These are phyloP conservation scores for Forbesichthys agassizii DNA, from an alignment of 2,113 vertebrate species.

Conservation along the genomic window DNA sequence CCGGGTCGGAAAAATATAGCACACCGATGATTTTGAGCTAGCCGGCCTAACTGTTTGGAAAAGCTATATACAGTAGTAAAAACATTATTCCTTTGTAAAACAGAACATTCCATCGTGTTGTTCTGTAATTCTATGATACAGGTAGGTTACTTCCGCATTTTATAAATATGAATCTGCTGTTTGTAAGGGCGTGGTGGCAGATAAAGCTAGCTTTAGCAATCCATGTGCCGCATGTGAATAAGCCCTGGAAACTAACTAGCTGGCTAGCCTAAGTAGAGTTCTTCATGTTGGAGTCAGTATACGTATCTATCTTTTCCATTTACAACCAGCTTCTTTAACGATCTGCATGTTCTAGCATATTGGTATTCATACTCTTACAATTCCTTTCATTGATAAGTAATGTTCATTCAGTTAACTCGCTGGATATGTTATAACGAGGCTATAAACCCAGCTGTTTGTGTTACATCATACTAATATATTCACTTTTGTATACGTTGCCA, in stretches of 20 bases:
- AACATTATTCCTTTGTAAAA: background rate
- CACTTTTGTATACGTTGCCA: background rate
- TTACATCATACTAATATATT: background rate
- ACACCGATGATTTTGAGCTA: constrained; percentile 58
- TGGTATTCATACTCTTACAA: too few relatives aligned
- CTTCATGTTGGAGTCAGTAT: too few relatives aligned
- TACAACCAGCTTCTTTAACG: too few relatives aligned
- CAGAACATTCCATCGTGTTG: constrained; percentile 2
- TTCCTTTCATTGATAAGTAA: too few relatives aligned
- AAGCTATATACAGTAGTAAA: background rate
- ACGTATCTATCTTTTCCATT: too few relatives aligned
- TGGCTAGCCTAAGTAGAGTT: constrained; percentile 12
- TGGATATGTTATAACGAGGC: background rate
- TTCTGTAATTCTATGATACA: constrained; percentile 61
- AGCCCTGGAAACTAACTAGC: constrained; percentile 15
- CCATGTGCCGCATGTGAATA: constrained; percentile 69
- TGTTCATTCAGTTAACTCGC: background rate
- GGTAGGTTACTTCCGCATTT: constrained; percentile 44
- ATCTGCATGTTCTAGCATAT: too few relatives aligned
- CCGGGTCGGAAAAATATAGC: constrained; percentile 63
- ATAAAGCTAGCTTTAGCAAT: constrained; percentile 25
- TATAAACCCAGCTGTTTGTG: background rate
- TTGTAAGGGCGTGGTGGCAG: constrained; percentile 2
- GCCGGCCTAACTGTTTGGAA: constrained; percentile 27
- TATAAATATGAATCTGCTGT: background rate